phyloP scores from a whole-genome alignment of 2,797 vertebrate genomes.

The Labroides dimidiatus region DNA sequence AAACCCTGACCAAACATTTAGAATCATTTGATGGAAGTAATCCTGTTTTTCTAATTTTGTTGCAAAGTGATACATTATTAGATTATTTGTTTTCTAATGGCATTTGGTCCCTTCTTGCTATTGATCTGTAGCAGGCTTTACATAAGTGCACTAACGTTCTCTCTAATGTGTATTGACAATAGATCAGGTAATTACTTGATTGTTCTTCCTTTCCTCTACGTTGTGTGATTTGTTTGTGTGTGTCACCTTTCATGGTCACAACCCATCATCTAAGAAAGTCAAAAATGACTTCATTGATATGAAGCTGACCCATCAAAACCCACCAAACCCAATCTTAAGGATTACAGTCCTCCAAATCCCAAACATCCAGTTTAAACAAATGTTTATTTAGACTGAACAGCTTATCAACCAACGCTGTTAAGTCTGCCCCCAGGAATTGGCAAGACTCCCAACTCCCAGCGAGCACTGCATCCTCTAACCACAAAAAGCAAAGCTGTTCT shows the following conservation, averaged over 20 bases:
- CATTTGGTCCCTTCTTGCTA: conserved; percentile 15
- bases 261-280: neutral
- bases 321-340: neutral
- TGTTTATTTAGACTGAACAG: conserved; percentile 54
- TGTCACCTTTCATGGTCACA: conserved; percentile 20
- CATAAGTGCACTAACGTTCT: conserved; percentile 21
- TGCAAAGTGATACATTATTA: conserved; percentile 15
- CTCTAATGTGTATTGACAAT: conserved; percentile 27
- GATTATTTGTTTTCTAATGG: conserved; percentile 12
- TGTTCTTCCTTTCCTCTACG: conserved; percentile 4
- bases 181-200: conserved; percentile 45
- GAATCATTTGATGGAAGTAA: conserved; percentile 5
- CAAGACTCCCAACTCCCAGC: conserved; percentile 58
- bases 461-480: conserved; percentile 45
- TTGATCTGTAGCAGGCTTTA: conserved; percentile 32
- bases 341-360: conserved; percentile 33
- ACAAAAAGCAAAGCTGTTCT: conserved; percentile 55
- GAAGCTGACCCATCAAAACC: neutral
- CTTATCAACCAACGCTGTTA: conserved; percentile 51
- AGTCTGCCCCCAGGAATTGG: conserved; percentile 34
- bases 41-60: neutral
- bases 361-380: conserved; percentile 51
- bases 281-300: neutral
- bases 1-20: neutral
- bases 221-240: neutral